These are phyloP conservation scores for Oreochromis niloticus DNA, from an alignment of 2,113 vertebrate genomes.

Conservation along the genomic window DNA sequence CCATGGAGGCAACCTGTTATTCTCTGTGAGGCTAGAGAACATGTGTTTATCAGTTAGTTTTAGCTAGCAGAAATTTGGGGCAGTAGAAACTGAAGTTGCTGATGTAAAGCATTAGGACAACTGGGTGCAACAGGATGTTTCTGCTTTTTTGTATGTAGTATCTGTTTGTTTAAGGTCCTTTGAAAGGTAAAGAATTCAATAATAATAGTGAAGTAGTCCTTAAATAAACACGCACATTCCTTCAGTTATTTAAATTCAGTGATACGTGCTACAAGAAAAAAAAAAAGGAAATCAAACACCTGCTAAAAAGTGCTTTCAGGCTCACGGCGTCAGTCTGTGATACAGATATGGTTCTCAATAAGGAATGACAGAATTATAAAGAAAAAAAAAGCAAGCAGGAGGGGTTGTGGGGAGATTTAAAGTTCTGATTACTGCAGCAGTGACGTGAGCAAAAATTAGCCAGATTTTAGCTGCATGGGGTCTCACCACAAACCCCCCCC, in stretches of 20 bases:
- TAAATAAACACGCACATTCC: background rate
- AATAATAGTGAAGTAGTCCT: background rate
- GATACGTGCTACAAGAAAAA: background rate
- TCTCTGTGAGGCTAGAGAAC: background rate
- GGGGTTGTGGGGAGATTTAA: background rate
- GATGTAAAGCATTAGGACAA: background rate
- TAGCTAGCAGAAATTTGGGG: background rate
- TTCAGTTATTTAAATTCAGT: background rate
- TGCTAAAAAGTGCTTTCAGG: background rate
- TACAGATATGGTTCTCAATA: background rate
- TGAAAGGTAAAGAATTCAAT: background rate
- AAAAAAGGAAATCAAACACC: background rate
- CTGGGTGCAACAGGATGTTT: background rate
- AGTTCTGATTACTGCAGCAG: background rate
- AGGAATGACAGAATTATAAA: background rate
- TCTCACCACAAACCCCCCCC: background rate
- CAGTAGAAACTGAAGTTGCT: background rate
- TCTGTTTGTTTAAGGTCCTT: background rate
- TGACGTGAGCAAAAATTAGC: background rate
- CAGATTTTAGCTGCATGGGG: background rate
- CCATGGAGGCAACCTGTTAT: background rate
- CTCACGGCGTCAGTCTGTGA: background rate
- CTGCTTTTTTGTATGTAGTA: background rate
- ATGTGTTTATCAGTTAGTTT: background rate
- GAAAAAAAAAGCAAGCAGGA: background rate